phyloP scores from a whole-genome alignment of 2,113 vertebrate species.

The Cynoglossus semilaevis region DNA sequence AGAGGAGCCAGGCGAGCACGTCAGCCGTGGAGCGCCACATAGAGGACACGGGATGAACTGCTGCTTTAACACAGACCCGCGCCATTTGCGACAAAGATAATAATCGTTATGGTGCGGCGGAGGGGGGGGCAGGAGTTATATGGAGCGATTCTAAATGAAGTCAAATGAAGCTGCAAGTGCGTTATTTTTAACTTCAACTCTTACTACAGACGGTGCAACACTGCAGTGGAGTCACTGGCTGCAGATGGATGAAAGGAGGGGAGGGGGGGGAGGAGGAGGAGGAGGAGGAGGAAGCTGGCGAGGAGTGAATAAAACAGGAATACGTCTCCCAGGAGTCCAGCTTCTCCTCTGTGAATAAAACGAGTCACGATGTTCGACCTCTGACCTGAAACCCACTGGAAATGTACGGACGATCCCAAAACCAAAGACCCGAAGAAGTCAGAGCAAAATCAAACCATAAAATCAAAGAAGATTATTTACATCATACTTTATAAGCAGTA shows the following conservation, averaged over 20 bases:
- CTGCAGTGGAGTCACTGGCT: conserved; percentile 60
- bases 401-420: too few species aligned
- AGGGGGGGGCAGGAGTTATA: not conserved
- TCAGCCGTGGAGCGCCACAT: conserved; percentile 36
- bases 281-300: conserved; percentile 33
- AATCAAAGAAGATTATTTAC: too few species aligned
- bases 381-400: too few species aligned
- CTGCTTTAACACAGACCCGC: conserved; percentile 24
- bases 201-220: conserved; percentile 57
- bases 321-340: conserved; percentile 15
- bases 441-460: too few species aligned
- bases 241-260: conserved; percentile 60
- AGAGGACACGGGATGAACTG: conserved; percentile 6
- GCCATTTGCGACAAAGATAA: too few species aligned
- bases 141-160: conserved; percentile 24
- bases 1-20: conserved; percentile 43
- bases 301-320: conserved; percentile 36
- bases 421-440: too few species aligned
- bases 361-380: too few species aligned
- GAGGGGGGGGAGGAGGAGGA: too few species aligned
- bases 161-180: conserved; percentile 5
- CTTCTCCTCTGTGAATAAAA: too few species aligned
- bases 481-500: too few species aligned
- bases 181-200: conserved; percentile 71
- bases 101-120: too few species aligned